phyloP scores from a whole-genome alignment of 1,140 invertebrate species.

The Heliothis virescens region DNA sequence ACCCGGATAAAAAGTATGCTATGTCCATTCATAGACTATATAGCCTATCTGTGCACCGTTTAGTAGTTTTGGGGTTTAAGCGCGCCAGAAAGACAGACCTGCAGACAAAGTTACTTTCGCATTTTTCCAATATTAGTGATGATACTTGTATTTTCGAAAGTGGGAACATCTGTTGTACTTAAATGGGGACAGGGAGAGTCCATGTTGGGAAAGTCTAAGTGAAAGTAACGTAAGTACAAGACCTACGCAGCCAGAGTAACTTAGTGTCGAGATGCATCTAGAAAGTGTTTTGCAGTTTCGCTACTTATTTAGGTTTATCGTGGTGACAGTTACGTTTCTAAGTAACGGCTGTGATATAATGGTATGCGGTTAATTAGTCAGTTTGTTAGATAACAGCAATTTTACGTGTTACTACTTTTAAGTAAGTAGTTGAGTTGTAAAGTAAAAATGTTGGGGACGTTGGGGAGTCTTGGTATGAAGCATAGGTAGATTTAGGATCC shows the following conservation, averaged over 20 bases:
- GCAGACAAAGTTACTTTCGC: too few relatives aligned
- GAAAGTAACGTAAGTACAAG: constrained; percentile 32
- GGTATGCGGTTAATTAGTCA: not conserved
- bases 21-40: too few relatives aligned
- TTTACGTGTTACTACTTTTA: too few relatives aligned
- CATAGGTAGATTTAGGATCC: not conserved
- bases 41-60: too few relatives aligned
- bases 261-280: constrained; percentile 13
- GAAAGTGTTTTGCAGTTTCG: constrained; percentile 25
- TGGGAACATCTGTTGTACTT: not conserved
- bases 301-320: constrained; percentile 11
- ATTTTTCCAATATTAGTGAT: too few relatives aligned
- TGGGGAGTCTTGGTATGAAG: not conserved
- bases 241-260: constrained; percentile 3
- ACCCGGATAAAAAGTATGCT: too few relatives aligned
- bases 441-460: not conserved
- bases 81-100: too few relatives aligned
- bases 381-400: not conserved
- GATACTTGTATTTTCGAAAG: too few relatives aligned
- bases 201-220: constrained; percentile 27
- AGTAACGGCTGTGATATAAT: constrained; percentile 11
- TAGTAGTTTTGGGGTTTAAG: too few relatives aligned
- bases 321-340: not conserved
- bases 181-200: constrained; percentile 15
- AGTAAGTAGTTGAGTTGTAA: too few relatives aligned